Percentiles rank a stretch among this genome's conserved stretches.
Conservation (phyloP, 2,113 vertebrate genomes). For the Rutilus rutilus region DNA sequence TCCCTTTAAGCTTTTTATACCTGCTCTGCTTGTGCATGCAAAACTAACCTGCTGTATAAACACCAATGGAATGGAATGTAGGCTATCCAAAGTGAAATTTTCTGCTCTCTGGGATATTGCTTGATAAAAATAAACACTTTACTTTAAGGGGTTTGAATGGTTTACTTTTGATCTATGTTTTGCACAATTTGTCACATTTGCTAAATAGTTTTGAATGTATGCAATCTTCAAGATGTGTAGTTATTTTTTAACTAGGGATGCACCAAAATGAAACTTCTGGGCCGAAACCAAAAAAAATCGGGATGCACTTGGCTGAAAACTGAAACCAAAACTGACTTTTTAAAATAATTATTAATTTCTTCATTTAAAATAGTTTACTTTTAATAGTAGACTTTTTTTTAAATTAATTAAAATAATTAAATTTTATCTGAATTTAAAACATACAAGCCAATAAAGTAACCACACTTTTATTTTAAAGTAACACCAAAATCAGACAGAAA, state of each 20-base stretch:
- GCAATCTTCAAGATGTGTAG: neutral
- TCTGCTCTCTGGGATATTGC: neutral
- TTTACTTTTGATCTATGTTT: neutral
- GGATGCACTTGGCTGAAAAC: too few relatives aligned
- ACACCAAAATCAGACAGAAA: too few relatives aligned
- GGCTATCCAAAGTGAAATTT: neutral
- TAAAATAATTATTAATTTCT: too few relatives aligned
- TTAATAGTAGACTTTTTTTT: too few relatives aligned
- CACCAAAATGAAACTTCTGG: too few relatives aligned
- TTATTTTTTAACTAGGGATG: neutral
- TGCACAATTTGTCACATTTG: neutral
- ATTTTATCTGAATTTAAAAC: too few relatives aligned
- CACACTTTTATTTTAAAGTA: too few relatives aligned
- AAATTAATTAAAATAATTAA: too few relatives aligned
- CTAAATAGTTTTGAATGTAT: constrained; percentile 17
- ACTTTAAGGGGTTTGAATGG: neutral
- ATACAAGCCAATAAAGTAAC: too few relatives aligned
- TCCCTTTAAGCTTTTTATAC: constrained; percentile 70
- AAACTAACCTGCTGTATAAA: constrained; percentile 54
- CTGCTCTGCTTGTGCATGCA: constrained; percentile 63
- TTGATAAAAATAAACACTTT: neutral
- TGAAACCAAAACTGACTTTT: too few relatives aligned
- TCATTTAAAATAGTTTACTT: too few relatives aligned
- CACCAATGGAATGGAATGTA: constrained; percentile 16
- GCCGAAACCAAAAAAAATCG: too few relatives aligned